Evolutionary conservation across 2,113 vertebrate species (phyloP), one percentile per base, ranked within the genome.

Genomic region (Cebidichthys violaceus): DNA sequence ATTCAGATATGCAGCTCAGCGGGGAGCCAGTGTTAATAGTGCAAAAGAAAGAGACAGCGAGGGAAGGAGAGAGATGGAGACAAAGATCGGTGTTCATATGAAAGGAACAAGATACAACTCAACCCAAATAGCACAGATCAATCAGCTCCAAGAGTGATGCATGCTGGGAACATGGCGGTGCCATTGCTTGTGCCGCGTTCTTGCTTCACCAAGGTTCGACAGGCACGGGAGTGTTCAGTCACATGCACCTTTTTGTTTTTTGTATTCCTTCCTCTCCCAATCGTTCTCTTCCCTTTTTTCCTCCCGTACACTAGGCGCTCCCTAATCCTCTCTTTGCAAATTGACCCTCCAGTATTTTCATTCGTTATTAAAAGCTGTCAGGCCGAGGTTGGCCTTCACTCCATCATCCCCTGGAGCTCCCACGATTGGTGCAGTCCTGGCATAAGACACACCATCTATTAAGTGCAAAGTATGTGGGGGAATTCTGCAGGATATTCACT

Each of bases 281-380:
- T 83, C 35, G 11, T 33, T 65, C 55, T 77, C 64, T 79, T 70
- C 73, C 82, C 81, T 64, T 50, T 64, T 50, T 41, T 37, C 9
- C 52, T 74, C 24, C 1, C 1, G 1, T 60, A 62, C 75, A 60
- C 52, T n/a, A n/a, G 68, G 75, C 67, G 74, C 85, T 82, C 79
- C 71, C 66, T 81, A 88, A 86, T 89, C 45, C 77, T 81, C 79
- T 90, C 67, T 81, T 81, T 85, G 75, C 88, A 55, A 85, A 74
- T 86, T 68, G 78, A 70, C 79, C 88, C 90, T 85, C 82, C 84
- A 75, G 74, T 92, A 90, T 91, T 89, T 78, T 87, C 84, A 75
- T 93, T 73, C 77, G 77, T 91, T 95, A 95, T 95, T 91, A 94
- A 94, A 83, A 87, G 79, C 94, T 92, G 87, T 92, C 91, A 92